Evolutionary conservation across 2,113 vertebrate species (phyloP), one percentile per base, ranked within the genome.

Genomic region (Pandion haliaetus): DNA sequence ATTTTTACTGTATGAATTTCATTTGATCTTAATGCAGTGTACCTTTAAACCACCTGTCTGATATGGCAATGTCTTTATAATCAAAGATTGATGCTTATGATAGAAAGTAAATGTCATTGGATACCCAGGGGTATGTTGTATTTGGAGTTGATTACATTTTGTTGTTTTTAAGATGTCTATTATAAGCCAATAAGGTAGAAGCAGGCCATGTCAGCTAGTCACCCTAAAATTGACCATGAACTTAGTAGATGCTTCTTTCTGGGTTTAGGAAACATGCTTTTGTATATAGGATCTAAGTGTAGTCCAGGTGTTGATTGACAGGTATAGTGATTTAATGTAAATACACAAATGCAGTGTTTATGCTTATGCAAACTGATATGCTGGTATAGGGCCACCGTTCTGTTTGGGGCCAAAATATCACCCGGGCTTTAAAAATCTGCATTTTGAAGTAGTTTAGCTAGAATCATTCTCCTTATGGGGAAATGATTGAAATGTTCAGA

Each of bases 41-140:
- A 14, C 80, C 80, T 95, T 96, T 91, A 95, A 96, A 94, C 92
- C 94, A 95, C 95, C 96, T 97, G 92, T 95, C 87, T 95, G 91
- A 36, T 82, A 49, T 1, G 16, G 66, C 55, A 55, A 4, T 12
- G 57, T 66, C 82, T 95, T 77, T 82, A 15, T 87, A 52, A 76
- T n/a, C 67, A 52, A 21, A 70, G 79, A 57, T 59, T 73, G 91
- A 67, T 95, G 86, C 62, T 95, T 90, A 44, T 57, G 18, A 8
- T 55, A 6, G 19, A 70, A 84, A 92, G 34, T 69, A 95, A 91
- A 83, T 96, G 54, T 40, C 65, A 66, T 3, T 49, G 61, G 62
- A 6, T 79, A 47, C 76, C 65, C n/a, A 17, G 63, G 73, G 66
- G 42, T 19, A 6, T 57, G 32, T 57, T 73, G 58, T 80, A 2